These are phyloP conservation scores for Hirtodrosophila histrioides DNA, from an alignment of 2,888 invertebrate species.

Conservation along the genomic window DNA sequence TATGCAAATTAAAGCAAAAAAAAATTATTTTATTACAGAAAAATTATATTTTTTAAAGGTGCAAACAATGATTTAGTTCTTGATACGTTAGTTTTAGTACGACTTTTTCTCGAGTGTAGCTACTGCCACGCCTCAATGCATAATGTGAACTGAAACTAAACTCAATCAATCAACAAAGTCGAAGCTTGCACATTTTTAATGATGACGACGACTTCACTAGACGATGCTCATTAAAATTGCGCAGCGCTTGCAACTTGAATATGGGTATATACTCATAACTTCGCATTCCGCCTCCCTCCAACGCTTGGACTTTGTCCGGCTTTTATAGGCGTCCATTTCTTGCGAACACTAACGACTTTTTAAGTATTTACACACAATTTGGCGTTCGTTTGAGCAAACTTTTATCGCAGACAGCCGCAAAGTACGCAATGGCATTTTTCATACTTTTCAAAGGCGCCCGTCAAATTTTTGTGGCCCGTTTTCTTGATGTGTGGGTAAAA, in stretches of 20 bases:
- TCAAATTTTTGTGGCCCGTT: slow-evolving; percentile 41
- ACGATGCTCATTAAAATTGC: slow-evolving; percentile 62
- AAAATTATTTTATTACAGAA: no score
- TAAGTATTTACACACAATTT: slow-evolving; percentile 80
- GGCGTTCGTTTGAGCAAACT: slow-evolving; percentile 43
- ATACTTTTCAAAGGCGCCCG: slow-evolving; percentile 8
- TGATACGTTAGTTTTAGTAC: no score
- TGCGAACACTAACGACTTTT: slow-evolving; percentile 70
- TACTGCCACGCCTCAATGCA: slow-evolving; percentile 2
- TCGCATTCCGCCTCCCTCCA: neutral
- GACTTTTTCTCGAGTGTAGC: no score
- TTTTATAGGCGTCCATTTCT: slow-evolving; percentile 35
- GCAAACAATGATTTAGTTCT: no score
- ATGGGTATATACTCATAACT: neutral
- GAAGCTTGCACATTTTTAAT: slow-evolving; percentile 64
- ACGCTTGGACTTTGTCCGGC: slow-evolving; percentile 26
- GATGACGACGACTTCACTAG: slow-evolving; percentile 35
- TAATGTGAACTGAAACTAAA: slow-evolving; percentile 19
- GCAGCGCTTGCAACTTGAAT: slow-evolving; percentile 31
- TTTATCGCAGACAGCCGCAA: slow-evolving; percentile 59
- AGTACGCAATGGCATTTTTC: slow-evolving; percentile 51
- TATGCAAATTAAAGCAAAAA: no score
- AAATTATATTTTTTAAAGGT: no score
- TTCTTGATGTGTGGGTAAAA: slow-evolving; percentile 46
- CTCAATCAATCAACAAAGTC: slow-evolving; percentile 65